Evolutionary conservation across 2,113 vertebrate genomes (phyloP), one percentile per base, ranked within the genome.

Genomic region (Rhea pennata): DNA sequence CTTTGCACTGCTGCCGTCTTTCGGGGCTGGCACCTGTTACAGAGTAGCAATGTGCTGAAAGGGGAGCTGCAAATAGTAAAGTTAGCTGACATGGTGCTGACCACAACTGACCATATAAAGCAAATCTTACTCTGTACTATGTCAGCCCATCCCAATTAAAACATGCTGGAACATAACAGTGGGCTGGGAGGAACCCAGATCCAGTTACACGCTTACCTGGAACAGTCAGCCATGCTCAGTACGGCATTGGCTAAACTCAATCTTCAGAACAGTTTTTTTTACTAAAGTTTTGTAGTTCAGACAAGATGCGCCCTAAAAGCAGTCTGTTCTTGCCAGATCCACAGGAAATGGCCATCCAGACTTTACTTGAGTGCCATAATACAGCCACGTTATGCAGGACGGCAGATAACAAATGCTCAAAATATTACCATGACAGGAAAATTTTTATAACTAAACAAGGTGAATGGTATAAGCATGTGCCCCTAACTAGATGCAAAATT

Each of bases 121-220:
- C 73, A 91, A 82, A 89, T 20, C 40, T 69, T 84, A 79, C 14
- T 82, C 58, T 89, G 48, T 39, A n/a, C 87, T 48, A 67, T 69
- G 91, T 88, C 94, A 97, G 84, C 84, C 92, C 87, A 84, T 65
- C 65, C 26, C 3, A n/a, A 81, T 78, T 84, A 84, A 91, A 92
- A 51, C 42, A 61, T 61, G 51, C 27, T 91, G 88, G 51, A 88
- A 67, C 5, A 6, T 12, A 88, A 29, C 73, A 95, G 69, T 69
- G 92, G 67, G 21, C 21, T 78, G 48, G 76, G 51, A 91, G 75
- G 42, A 78, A 78, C 12, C 50, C 66, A 91, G 78, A 56, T 39
- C 61, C 76, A 77, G 69, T 23, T 29, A 82, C 84, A 4, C 0
- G 29, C 51, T 65, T 78, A 27, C 14, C 48, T 12, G 53, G 87